Evolutionary conservation across 2,888 invertebrate species (phyloP), one percentile per base, ranked within the genome.

Genomic region (Plagodis dolabraria): DNA sequence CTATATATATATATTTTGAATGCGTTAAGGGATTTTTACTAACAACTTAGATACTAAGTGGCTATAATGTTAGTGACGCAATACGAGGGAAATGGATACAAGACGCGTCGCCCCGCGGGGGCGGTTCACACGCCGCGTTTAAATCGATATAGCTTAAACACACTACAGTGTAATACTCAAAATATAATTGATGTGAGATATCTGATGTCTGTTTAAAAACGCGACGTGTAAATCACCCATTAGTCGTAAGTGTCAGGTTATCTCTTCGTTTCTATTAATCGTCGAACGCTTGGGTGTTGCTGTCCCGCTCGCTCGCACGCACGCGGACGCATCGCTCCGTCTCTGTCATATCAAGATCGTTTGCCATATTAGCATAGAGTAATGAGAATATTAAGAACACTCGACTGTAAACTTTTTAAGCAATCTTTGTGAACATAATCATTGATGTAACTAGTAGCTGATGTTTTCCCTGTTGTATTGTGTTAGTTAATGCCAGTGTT

Each of bases 11-110:
- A 90, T 92, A 91, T 92, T 86, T 91, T 89, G 91, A 90, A 90
- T 89, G 88, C 79, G 89, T 91, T 89, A 91, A 91, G 89, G 86
- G 84, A 89, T 91, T 91, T 92, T 91, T 91, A 92, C 91, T 92
- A 92, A 92, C 89, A 89, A 83, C 81, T 88, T 91, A 89, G 76
- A 82, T 61, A 79, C 73, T 89, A 89, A 91, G 87, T 80, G 80
- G 85, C 85, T 85, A 83, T 74, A 60, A 77, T 83, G 81, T 83
- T 83, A 85, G 86, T 75, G 74, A 74, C 72, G 68, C 56, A 60
- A 63, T 60, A 49, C 47, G 65, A 67, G 82, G 82, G 83, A 69
- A 76, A 82, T 79, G 85, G 77, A 77, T 71, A 72, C 62, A 64
- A 64, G 74, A 70, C 73, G 79, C 74, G 77, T 75, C 73, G 70